Evolutionary conservation across 2,888 invertebrate genomes (phyloP).

Genomic region (Lasioglossum malachurum): DNA sequence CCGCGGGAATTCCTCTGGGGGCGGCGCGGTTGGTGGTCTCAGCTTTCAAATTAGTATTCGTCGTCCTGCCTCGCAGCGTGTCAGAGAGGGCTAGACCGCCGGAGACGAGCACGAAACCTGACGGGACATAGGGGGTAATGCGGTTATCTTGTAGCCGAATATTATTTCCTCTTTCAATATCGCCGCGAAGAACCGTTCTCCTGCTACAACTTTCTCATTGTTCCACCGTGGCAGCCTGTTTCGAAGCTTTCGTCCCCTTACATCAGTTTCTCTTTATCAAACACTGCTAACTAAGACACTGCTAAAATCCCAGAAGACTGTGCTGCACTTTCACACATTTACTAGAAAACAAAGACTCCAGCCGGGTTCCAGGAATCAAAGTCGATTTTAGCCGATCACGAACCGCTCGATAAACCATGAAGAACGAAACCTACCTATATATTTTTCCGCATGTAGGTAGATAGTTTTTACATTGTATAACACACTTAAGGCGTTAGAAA

Average conservation of each 20-base stretch:
- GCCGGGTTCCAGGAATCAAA: background rate
- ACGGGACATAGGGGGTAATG: constrained; percentile 73
- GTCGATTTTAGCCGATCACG: background rate
- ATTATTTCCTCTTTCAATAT: constrained; percentile 81
- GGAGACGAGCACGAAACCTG: constrained; percentile 51
- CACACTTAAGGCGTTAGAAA: background rate
- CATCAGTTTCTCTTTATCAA: constrained; percentile 4
- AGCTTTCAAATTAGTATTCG: constrained; percentile 76
- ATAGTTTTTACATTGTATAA: background rate
- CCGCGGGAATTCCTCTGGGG: constrained; percentile 35
- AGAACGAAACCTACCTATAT: background rate
- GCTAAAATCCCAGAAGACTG: background rate
- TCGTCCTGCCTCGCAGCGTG: constrained; percentile 39
- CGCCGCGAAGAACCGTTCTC: constrained; percentile 63
- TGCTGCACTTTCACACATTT: background rate
- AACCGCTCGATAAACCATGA: background rate
- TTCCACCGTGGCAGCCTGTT: constrained; percentile 25
- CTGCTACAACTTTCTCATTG: constrained; percentile 30
- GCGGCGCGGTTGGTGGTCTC: constrained; percentile 55
- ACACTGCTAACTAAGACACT: background rate
- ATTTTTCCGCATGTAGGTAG: background rate
- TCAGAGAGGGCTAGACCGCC: constrained; percentile 41
- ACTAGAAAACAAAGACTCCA: background rate
- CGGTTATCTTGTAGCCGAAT: constrained; percentile 79
- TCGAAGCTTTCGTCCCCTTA: constrained; percentile 23